phyloP scores from a whole-genome alignment of 2,888 invertebrate genomes.

The Ellobium chinense region DNA sequence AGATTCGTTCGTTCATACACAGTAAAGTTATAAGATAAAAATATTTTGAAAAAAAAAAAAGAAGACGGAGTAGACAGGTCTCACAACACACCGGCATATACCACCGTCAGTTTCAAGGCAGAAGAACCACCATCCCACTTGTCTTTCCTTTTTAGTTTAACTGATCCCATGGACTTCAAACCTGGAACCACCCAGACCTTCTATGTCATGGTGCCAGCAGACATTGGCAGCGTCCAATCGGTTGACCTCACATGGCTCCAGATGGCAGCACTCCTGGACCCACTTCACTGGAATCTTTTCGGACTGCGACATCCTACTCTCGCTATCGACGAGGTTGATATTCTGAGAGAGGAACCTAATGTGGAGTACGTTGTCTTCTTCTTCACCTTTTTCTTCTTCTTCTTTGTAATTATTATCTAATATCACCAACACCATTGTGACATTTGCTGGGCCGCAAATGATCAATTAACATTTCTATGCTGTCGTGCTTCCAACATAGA shows the following conservation, averaged over 20 bases:
- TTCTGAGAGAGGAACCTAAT: conserved; percentile 32
- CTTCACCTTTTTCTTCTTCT: not conserved
- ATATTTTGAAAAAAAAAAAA: too few relatives aligned
- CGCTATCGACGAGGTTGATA: conserved; percentile 46
- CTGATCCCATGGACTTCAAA: conserved; percentile 48
- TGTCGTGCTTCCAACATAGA: too few relatives aligned
- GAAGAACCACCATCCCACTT: too few relatives aligned
- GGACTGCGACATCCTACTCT: conserved; percentile 54
- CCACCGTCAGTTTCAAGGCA: too few relatives aligned
- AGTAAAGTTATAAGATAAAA: too few relatives aligned
- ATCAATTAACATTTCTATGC: too few relatives aligned
- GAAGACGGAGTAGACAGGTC: too few relatives aligned
- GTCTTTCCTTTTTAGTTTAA: not conserved
- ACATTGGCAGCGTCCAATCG: conserved; percentile 57
- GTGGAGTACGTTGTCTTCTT: conserved; percentile 1
- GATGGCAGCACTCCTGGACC: conserved; percentile 44
- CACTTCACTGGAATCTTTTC: conserved; percentile 55
- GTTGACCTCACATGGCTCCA: conserved; percentile 55
- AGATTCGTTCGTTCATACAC: too few relatives aligned
- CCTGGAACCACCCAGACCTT: conserved; percentile 61
- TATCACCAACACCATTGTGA: too few relatives aligned
- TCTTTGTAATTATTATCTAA: too few relatives aligned
- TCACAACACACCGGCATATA: too few relatives aligned
- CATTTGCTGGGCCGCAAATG: too few relatives aligned
- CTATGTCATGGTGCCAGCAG: conserved; percentile 54